phyloP scores from a whole-genome alignment of 2,888 invertebrate genomes.

The Sicus ferrugineus region DNA sequence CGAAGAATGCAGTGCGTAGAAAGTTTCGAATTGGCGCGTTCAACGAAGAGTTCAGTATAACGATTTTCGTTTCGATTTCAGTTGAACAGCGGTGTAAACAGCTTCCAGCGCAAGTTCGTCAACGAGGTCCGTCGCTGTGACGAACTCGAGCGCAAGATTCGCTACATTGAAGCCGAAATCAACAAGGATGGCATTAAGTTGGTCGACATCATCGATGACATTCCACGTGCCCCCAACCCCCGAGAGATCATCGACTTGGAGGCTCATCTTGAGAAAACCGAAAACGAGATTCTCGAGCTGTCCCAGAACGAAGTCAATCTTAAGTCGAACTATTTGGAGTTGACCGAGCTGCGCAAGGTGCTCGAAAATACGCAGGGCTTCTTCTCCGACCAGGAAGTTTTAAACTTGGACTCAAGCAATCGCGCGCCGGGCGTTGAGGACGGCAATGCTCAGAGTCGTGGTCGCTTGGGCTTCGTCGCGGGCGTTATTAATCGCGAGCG shows the following conservation, averaged over 20 bases:
- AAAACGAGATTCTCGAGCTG: constrained; percentile 93
- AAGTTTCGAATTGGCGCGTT: background rate
- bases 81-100: constrained; percentile 82
- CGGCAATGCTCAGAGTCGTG: constrained; percentile 58
- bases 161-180: constrained; percentile 83
- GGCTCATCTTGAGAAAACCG: constrained; percentile 95
- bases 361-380: constrained; percentile 86
- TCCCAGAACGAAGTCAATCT: constrained; percentile 94
- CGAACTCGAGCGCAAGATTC: constrained; percentile 83
- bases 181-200: constrained; percentile 80
- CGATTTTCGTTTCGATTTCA: constrained; percentile 56
- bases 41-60: background rate
- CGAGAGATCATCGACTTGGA: constrained; percentile 81
- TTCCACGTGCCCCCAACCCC: constrained; percentile 78
- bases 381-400: constrained; percentile 63
- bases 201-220: constrained; percentile 73
- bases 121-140: constrained; percentile 85
- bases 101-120: constrained; percentile 87
- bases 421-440: constrained; percentile 72
- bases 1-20: background rate
- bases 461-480: constrained; percentile 76
- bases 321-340: constrained; percentile 90
- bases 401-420: constrained; percentile 69
- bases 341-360: constrained; percentile 92
- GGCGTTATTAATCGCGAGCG: constrained; percentile 86